phyloP scores from a whole-genome alignment of 1,140 invertebrate species.

The Drosophila ironensis region DNA sequence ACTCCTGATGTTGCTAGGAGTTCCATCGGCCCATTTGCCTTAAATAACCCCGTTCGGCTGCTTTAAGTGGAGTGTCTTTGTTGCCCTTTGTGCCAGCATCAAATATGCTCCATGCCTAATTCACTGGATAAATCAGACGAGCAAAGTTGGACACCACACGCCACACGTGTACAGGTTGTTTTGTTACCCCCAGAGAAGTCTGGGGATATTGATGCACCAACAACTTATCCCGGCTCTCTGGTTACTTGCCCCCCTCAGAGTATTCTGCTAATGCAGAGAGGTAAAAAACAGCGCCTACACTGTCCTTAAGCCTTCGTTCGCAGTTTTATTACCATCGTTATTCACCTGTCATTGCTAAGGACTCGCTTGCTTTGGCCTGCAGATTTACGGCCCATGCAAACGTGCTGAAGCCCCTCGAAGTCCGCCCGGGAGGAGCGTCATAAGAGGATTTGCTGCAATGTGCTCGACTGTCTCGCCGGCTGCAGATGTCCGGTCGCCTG shows the following conservation, averaged over 20 bases:
- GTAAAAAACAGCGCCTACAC: slow-evolving; percentile 18
- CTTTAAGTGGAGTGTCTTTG: slow-evolving; percentile 9
- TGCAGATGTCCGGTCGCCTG: slow-evolving; percentile 7
- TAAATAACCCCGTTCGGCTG: slow-evolving; percentile 15
- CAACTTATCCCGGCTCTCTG: slow-evolving; percentile 18
- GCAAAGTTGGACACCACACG: slow-evolving; percentile 28
- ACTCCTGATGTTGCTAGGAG: background rate
- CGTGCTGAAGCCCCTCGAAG: slow-evolving; percentile 25
- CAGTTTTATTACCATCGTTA: slow-evolving; percentile 65
- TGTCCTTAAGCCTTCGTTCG: slow-evolving; percentile 41
- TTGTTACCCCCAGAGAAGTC: slow-evolving; percentile 4
- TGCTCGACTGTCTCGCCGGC: background rate
- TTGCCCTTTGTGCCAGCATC: slow-evolving; percentile 2
- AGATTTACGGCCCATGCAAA: slow-evolving; percentile 36
- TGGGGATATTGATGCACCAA: slow-evolving; percentile 35
- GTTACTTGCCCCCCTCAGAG: slow-evolving; percentile 4
- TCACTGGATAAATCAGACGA: slow-evolving; percentile 31
- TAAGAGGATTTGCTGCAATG: slow-evolving; percentile 36
- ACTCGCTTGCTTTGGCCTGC: slow-evolving; percentile 21
- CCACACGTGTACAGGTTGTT: slow-evolving; percentile 6
- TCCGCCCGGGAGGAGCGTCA: slow-evolving; percentile 5
- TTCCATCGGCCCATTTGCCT: slow-evolving; percentile 8
- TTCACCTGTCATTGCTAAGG: slow-evolving; percentile 36
- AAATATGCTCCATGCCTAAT: slow-evolving; percentile 21
- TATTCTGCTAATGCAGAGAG: slow-evolving; percentile 25